Evolutionary conservation across 2,888 invertebrate genomes (phyloP).

Genomic region (Ophion ventricosus): DNA sequence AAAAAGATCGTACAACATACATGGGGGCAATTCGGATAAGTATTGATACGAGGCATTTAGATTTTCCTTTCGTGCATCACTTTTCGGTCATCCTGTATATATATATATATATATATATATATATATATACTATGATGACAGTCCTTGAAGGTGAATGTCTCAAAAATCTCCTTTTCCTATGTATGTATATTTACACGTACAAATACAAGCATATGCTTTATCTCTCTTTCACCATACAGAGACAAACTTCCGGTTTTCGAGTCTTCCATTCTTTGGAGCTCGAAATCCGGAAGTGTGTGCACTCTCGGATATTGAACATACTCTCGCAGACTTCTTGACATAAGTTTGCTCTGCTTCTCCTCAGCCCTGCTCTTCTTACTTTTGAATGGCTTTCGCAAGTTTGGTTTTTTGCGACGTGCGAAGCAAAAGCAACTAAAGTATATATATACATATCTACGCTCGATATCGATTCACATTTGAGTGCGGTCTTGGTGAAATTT

Average conservation of each 20-base stretch:
- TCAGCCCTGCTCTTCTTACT: not conserved
- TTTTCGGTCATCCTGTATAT: too few species aligned
- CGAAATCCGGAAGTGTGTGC: constrained; percentile 32
- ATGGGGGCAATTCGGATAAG: too few species aligned
- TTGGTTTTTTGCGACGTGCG: constrained; percentile 1
- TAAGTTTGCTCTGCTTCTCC: constrained; percentile 16
- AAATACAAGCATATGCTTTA: not conserved
- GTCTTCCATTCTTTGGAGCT: constrained; percentile 37
- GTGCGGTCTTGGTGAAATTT: not conserved
- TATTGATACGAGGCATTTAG: too few species aligned
- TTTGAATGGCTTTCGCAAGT: constrained; percentile 17
- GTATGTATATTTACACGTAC: not conserved
- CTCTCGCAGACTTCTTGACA: constrained; percentile 12
- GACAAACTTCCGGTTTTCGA: constrained; percentile 36
- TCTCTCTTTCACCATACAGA: not conserved
- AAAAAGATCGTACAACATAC: too few species aligned
- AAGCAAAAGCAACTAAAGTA: not conserved
- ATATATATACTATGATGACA: not conserved
- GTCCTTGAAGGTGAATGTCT: not conserved
- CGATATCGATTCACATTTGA: not conserved
- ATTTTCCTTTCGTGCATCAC: too few species aligned
- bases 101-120: too few species aligned
- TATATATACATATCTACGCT: not conserved
- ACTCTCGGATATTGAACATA: constrained; percentile 58
- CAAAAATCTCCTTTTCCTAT: not conserved